phyloP scores from a whole-genome alignment of 1,140 invertebrate species.

The Archivesica marissinica region DNA sequence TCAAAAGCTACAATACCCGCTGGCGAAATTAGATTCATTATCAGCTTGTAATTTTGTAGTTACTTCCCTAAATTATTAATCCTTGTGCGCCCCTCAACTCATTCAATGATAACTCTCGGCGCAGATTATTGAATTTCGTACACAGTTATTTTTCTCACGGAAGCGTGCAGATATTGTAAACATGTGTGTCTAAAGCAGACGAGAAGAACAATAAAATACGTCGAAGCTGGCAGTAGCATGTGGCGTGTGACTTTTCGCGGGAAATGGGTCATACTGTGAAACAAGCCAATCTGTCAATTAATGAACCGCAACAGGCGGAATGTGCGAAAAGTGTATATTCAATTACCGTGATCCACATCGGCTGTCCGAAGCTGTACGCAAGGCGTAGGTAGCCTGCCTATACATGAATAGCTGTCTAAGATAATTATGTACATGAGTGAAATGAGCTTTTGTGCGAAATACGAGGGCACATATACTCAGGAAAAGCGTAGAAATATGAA shows the following conservation, averaged over 20 bases:
- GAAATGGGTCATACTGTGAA: neutral
- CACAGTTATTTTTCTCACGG: neutral
- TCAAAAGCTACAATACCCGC: slow-evolving; percentile 17
- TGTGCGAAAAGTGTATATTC: neutral
- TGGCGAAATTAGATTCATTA: neutral
- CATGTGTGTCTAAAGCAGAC: neutral
- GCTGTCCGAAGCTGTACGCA: too few species aligned
- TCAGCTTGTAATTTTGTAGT: neutral
- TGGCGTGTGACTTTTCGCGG: slow-evolving; percentile 23
- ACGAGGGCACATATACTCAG: too few species aligned
- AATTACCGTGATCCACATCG: too few species aligned
- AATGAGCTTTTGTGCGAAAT: too few species aligned
- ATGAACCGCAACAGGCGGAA: neutral
- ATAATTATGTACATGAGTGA: too few species aligned
- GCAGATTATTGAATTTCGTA: slow-evolving; percentile 19
- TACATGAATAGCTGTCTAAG: too few species aligned
- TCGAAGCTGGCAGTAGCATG: slow-evolving; percentile 11
- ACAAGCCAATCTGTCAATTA: neutral
- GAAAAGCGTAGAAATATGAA: too few species aligned
- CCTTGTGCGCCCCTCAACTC: neutral
- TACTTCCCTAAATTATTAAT: slow-evolving; percentile 33
- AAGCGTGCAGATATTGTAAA: neutral
- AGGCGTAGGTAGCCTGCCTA: too few species aligned
- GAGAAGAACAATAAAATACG: too few species aligned
- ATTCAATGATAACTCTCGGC: neutral